phyloP scores from a whole-genome alignment of 2,888 invertebrate species.

The Molorchus minor region DNA sequence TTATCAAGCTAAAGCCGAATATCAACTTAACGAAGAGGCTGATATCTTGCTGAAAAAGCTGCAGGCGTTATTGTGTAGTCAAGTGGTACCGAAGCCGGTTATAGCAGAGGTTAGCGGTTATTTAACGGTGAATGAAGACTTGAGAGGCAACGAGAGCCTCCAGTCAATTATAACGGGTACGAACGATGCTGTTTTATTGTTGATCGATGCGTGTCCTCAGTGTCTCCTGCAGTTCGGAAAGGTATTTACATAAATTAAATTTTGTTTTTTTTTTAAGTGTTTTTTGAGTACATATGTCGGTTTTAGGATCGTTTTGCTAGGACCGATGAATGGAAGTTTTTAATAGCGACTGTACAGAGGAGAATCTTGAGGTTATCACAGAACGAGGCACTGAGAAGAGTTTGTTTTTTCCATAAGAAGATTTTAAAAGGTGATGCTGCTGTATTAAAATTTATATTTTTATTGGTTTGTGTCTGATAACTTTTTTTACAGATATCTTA shows the following conservation, averaged over 20 bases:
- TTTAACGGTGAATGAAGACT: slow-evolving; percentile 66
- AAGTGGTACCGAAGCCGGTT: slow-evolving; percentile 66
- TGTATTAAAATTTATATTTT: slow-evolving; percentile 16
- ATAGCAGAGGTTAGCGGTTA: slow-evolving; percentile 70
- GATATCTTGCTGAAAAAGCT: slow-evolving; percentile 59
- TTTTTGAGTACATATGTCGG: too few species aligned
- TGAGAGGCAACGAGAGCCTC: slow-evolving; percentile 66
- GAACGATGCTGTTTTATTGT: slow-evolving; percentile 65
- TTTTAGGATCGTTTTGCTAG: slow-evolving; percentile 61
- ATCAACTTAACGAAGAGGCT: slow-evolving; percentile 47
- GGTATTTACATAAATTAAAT: too few species aligned
- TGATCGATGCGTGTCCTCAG: slow-evolving; percentile 70
- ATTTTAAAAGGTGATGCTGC: slow-evolving; percentile 55
- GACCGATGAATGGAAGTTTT: slow-evolving; percentile 62
- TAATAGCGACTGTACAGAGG: slow-evolving; percentile 60
- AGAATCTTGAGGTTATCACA: slow-evolving; percentile 57
- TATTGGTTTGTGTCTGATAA: slow-evolving; percentile 2
- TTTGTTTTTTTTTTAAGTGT: too few species aligned
- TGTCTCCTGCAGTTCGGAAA: slow-evolving; percentile 73
- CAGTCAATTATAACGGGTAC: slow-evolving; percentile 64
- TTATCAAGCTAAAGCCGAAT: slow-evolving; percentile 39
- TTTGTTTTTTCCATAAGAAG: slow-evolving; percentile 59
- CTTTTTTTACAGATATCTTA: slow-evolving; percentile 60
- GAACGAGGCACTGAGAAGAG: slow-evolving; percentile 51
- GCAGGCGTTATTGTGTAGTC: slow-evolving; percentile 69